A percentile compares a stretch with the other conserved stretches of the same genome.
Conservation (phyloP, 2,888 invertebrate genomes). For the Agonopterix heracliana region DNA sequence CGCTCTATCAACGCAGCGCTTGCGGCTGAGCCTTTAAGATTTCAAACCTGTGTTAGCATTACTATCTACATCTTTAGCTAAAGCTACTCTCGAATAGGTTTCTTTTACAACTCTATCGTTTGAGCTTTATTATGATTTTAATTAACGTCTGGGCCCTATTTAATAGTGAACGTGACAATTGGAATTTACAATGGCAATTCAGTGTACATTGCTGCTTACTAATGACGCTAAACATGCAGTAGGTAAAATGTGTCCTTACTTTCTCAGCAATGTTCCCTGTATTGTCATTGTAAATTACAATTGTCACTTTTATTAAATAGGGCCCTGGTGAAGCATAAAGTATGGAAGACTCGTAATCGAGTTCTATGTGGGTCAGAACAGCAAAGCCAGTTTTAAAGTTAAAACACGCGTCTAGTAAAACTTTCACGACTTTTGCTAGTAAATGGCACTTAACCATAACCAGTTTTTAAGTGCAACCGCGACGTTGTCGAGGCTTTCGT, state of each 20-base stretch:
- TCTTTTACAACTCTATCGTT: background rate
- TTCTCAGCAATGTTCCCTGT: too few species aligned
- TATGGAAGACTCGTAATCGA: background rate
- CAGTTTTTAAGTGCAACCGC: constrained; percentile 32
- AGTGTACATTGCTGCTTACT: too few species aligned
- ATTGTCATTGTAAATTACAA: too few species aligned
- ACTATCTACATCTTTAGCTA: background rate
- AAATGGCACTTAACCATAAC: constrained; percentile 46
- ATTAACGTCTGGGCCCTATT: too few species aligned
- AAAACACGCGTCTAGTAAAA: constrained; percentile 31
- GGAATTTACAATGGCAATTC: too few species aligned
- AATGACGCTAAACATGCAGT: too few species aligned
- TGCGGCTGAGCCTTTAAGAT: constrained; percentile 29
- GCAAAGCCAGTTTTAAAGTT: constrained; percentile 30
- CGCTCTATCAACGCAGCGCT: constrained; percentile 41
- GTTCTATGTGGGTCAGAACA: constrained; percentile 25
- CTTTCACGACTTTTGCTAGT: constrained; percentile 50
- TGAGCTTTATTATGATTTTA: too few species aligned
- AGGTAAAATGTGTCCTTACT: too few species aligned
- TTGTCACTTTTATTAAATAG: too few species aligned
- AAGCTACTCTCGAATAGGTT: background rate
- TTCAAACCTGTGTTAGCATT: constrained; percentile 12
- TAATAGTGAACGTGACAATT: too few species aligned
- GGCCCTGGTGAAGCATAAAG: background rate
- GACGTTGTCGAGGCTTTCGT: constrained; percentile 26